Evolutionary conservation across 2,888 invertebrate species (phyloP).

Genomic region (Hyppa rectilinea): DNA sequence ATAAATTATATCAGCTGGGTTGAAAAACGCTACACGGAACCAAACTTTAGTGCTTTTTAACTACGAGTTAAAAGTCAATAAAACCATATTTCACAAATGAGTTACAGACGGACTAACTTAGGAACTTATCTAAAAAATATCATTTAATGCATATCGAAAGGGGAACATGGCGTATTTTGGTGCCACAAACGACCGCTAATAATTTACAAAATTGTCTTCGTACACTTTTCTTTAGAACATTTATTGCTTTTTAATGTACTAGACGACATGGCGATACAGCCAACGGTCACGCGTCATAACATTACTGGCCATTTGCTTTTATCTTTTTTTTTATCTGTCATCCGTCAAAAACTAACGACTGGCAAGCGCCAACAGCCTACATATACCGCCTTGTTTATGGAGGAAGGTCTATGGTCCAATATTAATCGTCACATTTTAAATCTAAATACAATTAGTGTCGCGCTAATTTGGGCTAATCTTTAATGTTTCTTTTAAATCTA

Average conservation of each 20-base stretch:
- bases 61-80: conserved; percentile 35
- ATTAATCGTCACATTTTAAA: conserved; percentile 58
- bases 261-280: conserved; percentile 80
- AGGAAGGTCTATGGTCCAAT: conserved; percentile 56
- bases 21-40: conserved; percentile 14
- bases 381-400: conserved; percentile 60
- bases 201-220: conserved; percentile 74
- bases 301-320: conserved; percentile 75
- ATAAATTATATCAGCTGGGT: conserved; percentile 9
- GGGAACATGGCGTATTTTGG: conserved; percentile 66
- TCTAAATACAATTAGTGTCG: conserved; percentile 51
- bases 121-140: conserved; percentile 45
- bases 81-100: conserved; percentile 33
- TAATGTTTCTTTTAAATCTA: conserved; percentile 43
- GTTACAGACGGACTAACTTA: conserved; percentile 35
- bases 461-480: conserved; percentile 52
- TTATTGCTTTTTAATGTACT: conserved; percentile 85
- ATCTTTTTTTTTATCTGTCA: conserved; percentile 80
- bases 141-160: conserved; percentile 60
- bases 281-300: conserved; percentile 80
- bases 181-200: conserved; percentile 70
- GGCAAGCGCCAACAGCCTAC: conserved; percentile 73
- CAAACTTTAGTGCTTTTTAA: conserved; percentile 33
- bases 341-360: conserved; percentile 78
- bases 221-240: conserved; percentile 74